Evolutionary conservation across 2,888 invertebrate genomes (phyloP), one percentile per base, ranked within the genome.

Genomic region (Diaperis boleti): DNA sequence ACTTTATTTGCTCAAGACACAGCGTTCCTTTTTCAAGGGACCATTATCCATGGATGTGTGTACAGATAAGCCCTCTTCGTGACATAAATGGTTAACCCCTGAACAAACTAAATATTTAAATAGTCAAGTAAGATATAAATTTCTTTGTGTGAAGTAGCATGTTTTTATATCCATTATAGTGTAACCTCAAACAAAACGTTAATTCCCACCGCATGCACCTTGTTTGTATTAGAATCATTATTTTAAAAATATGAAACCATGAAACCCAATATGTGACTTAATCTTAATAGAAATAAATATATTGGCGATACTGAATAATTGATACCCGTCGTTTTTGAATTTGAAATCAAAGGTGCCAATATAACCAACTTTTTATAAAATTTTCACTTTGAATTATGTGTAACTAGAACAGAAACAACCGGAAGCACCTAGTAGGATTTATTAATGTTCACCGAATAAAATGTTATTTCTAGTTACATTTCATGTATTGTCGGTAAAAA

Each of bases 61-160:
- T 29, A 31, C 31, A 35, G 49, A 49, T 49, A 49, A 33, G 49
- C 49, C 17, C 31, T 47, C 49, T 39, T 15, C 22, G 11, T 26
- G 11, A 44, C 39, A 26, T 10, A 22, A 22, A 22, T 49, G 49
- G 31, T 33, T 49, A 49, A 49, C 49, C 49, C 49, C 47, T n/a
- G 29, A 15, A 49, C 33, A 49, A 35, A 49, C 49, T 29, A 49
- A 49, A 49, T 49, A 49, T 49, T 49, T 49, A 49, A 49, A 49
- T 35, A 18, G 33, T 49, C n/a, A 35, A 35, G 35, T 49, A 49
- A 49, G 49, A 49, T 49, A 49, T 49, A 49, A 49, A 49, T 10
- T 49, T 49, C 49, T 49, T 35, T 35, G 35, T 35, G 49, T 35
- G 20, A 35, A 35, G 35, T 49, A 49, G 49, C 49, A 45, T 5